These are phyloP conservation scores for Phenganax marumi DNA, from an alignment of 92 coral and sea anemone species.

Conservation along the genomic window DNA sequence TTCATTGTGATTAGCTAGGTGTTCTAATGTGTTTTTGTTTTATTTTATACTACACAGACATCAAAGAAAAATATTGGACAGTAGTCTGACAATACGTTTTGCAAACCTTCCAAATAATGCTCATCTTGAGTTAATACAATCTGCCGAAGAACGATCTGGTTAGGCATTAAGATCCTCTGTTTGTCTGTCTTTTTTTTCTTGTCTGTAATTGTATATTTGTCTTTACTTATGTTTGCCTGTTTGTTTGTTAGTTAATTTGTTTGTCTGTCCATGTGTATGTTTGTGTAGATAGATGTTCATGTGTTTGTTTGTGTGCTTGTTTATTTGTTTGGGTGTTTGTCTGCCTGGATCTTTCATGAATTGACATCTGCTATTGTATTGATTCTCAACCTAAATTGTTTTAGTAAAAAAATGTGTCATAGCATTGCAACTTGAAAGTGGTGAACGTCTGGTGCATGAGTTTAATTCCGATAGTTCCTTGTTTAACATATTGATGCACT, in stretches of 20 bases:
- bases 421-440: conserved; percentile 80
- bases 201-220: background rate
- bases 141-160: conserved; percentile 55
- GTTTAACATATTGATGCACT: conserved; percentile 79
- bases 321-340: no score
- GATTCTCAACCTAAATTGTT: conserved; percentile 7
- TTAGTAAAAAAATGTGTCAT: conserved; percentile 72
- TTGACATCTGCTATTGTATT: background rate
- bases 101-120: conserved; percentile 95
- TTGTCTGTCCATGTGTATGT: no score
- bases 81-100: conserved; percentile 78
- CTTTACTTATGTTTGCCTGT: no score
- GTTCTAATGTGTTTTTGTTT: background rate
- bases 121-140: conserved; percentile 77
- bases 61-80: conserved; percentile 86
- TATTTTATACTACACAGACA: conserved; percentile 66
- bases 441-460: conserved; percentile 85
- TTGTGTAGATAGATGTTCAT: no score
- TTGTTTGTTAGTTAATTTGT: no score
- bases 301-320: no score
- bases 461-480: conserved; percentile 72
- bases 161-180: background rate
- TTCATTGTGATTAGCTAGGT: background rate
- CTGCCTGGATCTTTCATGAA: background rate
- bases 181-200: background rate